Evolutionary conservation across 2,113 vertebrate genomes (phyloP).

Genomic region (Pelecanoides urinatrix): DNA sequence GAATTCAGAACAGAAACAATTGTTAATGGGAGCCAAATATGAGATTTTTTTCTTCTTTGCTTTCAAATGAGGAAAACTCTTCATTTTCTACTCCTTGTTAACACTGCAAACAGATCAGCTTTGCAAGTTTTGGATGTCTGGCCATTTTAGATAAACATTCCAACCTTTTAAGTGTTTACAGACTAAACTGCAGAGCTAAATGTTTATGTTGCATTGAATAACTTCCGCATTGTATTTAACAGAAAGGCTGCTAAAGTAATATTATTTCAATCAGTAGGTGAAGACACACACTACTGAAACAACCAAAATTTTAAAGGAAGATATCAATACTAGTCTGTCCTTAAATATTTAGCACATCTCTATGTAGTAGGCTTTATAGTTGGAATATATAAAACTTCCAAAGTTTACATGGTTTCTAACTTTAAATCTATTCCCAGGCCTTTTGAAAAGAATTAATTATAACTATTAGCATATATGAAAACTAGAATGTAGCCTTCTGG

Average conservation of each 20-base stretch:
- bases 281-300: slow-evolving; percentile 16
- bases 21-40: background rate
- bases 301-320: background rate
- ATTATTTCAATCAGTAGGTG: slow-evolving; percentile 43
- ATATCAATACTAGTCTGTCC: background rate
- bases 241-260: slow-evolving; percentile 23
- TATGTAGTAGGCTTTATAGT: background rate
- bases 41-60: background rate
- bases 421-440: background rate
- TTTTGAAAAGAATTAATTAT: background rate
- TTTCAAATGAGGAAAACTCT: background rate
- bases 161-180: slow-evolving; percentile 46
- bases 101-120: background rate
- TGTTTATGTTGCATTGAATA: slow-evolving; percentile 35
- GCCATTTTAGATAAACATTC: slow-evolving; percentile 43
- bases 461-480: background rate
- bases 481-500: background rate
- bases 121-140: slow-evolving; percentile 11
- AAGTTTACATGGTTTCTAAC: background rate
- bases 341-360: background rate
- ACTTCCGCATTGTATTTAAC: slow-evolving; percentile 16
- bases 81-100: background rate
- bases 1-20: background rate
- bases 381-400: background rate
- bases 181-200: slow-evolving; percentile 43